Evolutionary conservation across 2,797 vertebrate species (phyloP).

Genomic region (Rousettus madagascariensis): DNA sequence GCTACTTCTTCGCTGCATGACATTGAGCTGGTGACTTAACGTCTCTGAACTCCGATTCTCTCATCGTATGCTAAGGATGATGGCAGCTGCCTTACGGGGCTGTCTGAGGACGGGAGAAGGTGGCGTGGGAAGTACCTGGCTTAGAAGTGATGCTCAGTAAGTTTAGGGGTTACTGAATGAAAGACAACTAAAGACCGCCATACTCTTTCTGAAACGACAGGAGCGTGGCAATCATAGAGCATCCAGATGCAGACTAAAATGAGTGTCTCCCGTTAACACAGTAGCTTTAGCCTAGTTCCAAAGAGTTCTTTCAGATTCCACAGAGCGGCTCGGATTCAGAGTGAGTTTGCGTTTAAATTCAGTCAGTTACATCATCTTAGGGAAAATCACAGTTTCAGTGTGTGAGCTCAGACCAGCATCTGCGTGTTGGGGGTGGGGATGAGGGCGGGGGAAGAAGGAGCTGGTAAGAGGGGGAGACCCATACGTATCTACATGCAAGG

Average conservation of each 20-base stretch:
- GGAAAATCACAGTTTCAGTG: not conserved
- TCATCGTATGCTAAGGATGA: not conserved
- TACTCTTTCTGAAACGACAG: not conserved
- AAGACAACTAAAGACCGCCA: not conserved
- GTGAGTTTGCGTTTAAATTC: not conserved
- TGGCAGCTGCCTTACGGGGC: not conserved
- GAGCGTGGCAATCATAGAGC: not conserved
- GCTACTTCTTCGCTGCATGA: not conserved
- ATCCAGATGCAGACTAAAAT: not conserved
- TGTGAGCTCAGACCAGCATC: not conserved
- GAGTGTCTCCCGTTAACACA: not conserved
- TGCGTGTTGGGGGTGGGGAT: accelerated
- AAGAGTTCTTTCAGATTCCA: not conserved
- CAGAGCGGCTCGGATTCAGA: not conserved
- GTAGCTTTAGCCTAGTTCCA: not conserved
- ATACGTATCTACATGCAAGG: not conserved
- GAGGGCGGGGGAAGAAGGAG: not conserved
- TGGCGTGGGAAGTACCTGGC: not conserved
- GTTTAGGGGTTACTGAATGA: not conserved
- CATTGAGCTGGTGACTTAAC: not conserved
- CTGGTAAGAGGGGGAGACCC: not conserved
- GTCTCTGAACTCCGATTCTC: not conserved
- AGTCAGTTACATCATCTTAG: not conserved
- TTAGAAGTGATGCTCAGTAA: not conserved
- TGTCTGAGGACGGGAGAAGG: not conserved